phyloP scores from a whole-genome alignment of 2,113 vertebrate species.

The Turdus rufiventris region DNA sequence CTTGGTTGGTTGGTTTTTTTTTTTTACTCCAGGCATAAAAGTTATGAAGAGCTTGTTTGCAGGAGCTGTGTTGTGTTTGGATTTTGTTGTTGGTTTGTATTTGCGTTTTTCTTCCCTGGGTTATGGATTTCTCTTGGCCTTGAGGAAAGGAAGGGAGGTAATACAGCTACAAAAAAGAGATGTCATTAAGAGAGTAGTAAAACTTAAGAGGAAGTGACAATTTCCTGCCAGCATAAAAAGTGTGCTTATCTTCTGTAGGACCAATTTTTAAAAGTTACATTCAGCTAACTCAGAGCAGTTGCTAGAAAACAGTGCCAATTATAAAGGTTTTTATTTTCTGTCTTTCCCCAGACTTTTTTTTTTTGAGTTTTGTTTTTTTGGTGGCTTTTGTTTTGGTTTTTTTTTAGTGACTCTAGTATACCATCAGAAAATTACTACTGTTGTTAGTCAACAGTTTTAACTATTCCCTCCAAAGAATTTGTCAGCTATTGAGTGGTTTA shows the following conservation, averaged over 20 bases:
- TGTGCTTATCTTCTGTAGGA: neutral
- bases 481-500: neutral
- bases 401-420: neutral
- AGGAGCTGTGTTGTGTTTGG: neutral
- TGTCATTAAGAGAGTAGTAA: neutral
- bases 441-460: neutral
- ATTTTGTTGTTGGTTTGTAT: neutral
- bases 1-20: no score
- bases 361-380: neutral
- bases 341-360: neutral
- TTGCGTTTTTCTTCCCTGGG: rapidly evolving
- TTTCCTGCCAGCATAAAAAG: neutral
- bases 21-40: neutral
- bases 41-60: neutral
- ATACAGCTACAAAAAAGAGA: neutral
- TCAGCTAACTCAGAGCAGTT: neutral
- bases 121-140: neutral
- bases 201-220: neutral
- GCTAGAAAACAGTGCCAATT: neutral
- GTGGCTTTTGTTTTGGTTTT: neutral
- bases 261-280: neutral
- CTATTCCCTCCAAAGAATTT: neutral
- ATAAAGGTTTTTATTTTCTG: neutral
- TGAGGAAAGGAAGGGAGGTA: neutral
- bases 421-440: neutral